Evolutionary conservation across 2,797 vertebrate genomes (phyloP).

Genomic region (Karalla daura): DNA sequence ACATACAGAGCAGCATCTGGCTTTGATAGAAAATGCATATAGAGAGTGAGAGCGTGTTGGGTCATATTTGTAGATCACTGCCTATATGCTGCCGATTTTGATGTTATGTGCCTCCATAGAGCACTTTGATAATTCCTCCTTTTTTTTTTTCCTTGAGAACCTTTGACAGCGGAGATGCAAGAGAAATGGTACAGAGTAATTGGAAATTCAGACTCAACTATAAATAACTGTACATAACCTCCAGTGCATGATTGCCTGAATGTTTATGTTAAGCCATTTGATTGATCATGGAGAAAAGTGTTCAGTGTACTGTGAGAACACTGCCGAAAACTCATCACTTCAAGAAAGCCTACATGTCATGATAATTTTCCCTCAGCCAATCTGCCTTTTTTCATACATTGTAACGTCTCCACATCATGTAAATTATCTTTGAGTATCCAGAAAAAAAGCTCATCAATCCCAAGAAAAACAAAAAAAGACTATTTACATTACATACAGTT

Average conservation of each 20-base stretch:
- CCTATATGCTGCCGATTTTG: neutral
- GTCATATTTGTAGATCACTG: neutral
- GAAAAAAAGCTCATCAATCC: too few species aligned
- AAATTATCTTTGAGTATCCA: too few species aligned
- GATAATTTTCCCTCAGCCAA: too few species aligned
- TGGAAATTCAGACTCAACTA: neutral
- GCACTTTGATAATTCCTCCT: neutral
- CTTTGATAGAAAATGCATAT: constrained; percentile 2
- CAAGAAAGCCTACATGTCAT: too few species aligned
- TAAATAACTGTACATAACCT: neutral
- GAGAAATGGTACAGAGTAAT: neutral
- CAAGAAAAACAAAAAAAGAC: too few species aligned
- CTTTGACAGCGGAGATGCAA: neutral
- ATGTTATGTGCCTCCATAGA: neutral
- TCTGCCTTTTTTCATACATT: too few species aligned
- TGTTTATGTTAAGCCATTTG: too few species aligned
- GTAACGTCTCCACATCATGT: too few species aligned
- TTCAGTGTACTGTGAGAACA: too few species aligned
- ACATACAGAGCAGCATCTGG: constrained; percentile 13
- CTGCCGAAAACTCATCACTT: too few species aligned
- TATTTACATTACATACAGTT: too few species aligned
- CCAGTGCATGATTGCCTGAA: neutral
- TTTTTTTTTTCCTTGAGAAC: neutral
- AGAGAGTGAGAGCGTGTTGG: neutral
- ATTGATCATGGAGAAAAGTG: too few species aligned